Percentiles rank a stretch among this genome's conserved stretches.
Evolutionary conservation across 2,113 vertebrate species (phyloP).

Genomic region (Mobula birostris): DNA sequence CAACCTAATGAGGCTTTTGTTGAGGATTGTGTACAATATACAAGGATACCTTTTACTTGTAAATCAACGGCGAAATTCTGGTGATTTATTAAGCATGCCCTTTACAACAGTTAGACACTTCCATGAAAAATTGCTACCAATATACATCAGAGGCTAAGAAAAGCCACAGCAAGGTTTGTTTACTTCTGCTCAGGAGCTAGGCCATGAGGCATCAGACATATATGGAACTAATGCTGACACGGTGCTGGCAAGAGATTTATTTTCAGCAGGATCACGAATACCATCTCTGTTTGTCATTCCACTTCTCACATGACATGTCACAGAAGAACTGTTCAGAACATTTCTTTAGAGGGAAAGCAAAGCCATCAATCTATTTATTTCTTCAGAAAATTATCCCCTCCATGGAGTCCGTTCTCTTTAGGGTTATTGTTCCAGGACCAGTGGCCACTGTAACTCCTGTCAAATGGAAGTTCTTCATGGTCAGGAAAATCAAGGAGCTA

Average conservation of each 20-base stretch:
- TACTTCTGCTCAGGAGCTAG: conserved; percentile 38
- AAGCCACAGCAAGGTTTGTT: conserved; percentile 53
- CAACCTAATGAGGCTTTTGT: background rate
- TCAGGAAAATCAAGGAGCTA: no score
- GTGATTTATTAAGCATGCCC: background rate
- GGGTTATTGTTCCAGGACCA: conserved; percentile 42
- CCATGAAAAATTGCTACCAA: background rate
- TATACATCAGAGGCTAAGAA: conserved; percentile 51
- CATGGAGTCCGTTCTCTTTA: conserved; percentile 39
- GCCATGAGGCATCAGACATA: conserved; percentile 59
- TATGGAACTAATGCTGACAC: conserved; percentile 58
- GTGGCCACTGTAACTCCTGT: background rate
- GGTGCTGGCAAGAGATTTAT: conserved; percentile 64
- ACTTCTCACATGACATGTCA: conserved; percentile 45
- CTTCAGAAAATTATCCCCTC: conserved; percentile 38
- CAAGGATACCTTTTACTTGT: background rate
- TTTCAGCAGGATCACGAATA: conserved; percentile 72
- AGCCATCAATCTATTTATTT: conserved; percentile 25
- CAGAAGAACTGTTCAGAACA: background rate
- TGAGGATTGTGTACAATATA: background rate
- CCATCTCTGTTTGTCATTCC: conserved; percentile 73
- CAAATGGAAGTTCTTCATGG: no score
- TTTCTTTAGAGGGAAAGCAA: background rate
- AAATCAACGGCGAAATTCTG: background rate
- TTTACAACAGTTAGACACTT: background rate